Base-by-base conservation (phyloP, 2,888 invertebrate species). In the Camptogramma bilineatum region DNA sequence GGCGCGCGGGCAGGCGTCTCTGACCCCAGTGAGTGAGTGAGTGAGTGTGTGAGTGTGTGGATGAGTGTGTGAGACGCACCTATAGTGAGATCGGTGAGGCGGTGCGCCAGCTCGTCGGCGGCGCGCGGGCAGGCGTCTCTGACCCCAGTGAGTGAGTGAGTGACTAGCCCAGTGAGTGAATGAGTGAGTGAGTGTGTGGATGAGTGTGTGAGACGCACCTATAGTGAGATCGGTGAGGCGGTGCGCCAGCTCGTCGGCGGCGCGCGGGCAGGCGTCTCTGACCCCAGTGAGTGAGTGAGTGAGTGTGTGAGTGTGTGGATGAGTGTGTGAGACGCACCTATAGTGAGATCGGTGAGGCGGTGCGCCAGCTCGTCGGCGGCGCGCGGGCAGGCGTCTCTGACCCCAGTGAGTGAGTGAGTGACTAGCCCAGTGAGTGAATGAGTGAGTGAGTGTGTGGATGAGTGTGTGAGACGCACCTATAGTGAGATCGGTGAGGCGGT, bases 221-320 rank as follows among this genome's bases (percentile, higher is more conserved):
- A 93, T 72, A n/a, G 76, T 91, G 90, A 93, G 92, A 88, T 92
- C 91, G 80, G 85, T 87, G 0, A 93, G 80, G 77, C 89, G 86
- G 17, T 84, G 86, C 56, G 86, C 82, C 56, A 93, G 70, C 17
- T 92, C 91, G 67, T 89, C 88, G 5, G 80, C 42, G 44, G 71
- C 78, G 10, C 79, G 17, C 87, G 73, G 90, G 73, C 93, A 93
- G 63, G 79, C 72, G 76, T n/a, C n/a, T n/a, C n/a, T n/a, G n/a
- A n/a, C n/a, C n/a, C n/a, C n/a, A n/a, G n/a, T n/a, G n/a, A n/a
- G 28, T 28, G 28, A 28, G 28, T 28, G 28, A 28, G 7, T 10
- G 34, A 10, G 10, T 39, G 10, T 0, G 0, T 39, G 34, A 13
- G 2, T 39, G 34, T 2, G 13, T 34, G 34, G 1, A 39, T 39